Evolutionary conservation across 2,888 invertebrate species (phyloP).

Genomic region (Patella pellucida): DNA sequence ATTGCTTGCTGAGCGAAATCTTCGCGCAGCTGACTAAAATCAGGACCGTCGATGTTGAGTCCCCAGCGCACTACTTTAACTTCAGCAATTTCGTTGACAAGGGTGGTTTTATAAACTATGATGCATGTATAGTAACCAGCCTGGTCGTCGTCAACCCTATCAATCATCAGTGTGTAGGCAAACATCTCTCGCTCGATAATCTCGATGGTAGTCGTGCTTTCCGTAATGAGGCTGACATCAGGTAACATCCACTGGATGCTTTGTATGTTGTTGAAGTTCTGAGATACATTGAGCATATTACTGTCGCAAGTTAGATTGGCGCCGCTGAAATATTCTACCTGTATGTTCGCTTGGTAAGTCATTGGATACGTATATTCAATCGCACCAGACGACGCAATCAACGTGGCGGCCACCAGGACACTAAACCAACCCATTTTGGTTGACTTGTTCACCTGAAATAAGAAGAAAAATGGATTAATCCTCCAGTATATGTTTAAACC

Average conservation of each 20-base stretch:
- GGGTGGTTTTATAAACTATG: conserved; percentile 19
- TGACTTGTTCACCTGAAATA: too few relatives aligned
- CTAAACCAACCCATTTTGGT: background rate
- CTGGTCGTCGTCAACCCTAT: conserved; percentile 27
- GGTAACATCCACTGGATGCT: conserved; percentile 24
- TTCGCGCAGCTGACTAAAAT: conserved; percentile 46
- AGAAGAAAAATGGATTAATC: too few relatives aligned
- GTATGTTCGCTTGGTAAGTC: background rate
- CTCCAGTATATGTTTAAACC: too few relatives aligned
- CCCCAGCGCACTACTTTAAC: conserved; percentile 43
- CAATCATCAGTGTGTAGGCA: conserved; percentile 17
- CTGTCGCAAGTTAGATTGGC: conserved; percentile 5
- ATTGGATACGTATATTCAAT: background rate
- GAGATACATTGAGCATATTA: background rate
- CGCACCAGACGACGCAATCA: background rate
- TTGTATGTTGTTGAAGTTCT: background rate
- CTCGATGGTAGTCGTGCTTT: background rate
- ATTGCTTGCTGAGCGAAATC: conserved; percentile 53
- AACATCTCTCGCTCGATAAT: conserved; percentile 6
- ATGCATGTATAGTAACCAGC: conserved; percentile 41
- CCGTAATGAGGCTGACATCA: conserved; percentile 14
- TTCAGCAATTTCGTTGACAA: background rate
- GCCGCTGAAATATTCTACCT: background rate
- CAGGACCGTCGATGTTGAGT: conserved; percentile 54
- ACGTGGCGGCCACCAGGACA: background rate